Evolutionary conservation across 1,140 invertebrate genomes (phyloP).

Genomic region (Latrodectus geometricus): DNA sequence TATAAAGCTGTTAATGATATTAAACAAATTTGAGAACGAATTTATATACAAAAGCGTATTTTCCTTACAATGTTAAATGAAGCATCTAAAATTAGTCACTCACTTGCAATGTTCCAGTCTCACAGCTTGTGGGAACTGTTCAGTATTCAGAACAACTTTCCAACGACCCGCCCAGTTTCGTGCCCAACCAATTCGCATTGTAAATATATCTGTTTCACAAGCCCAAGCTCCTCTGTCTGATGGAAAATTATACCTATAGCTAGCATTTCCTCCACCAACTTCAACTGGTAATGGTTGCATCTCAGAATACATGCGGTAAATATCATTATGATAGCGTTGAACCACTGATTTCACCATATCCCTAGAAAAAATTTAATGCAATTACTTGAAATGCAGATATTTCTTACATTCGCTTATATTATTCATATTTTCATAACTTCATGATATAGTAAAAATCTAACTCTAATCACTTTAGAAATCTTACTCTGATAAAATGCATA

Average conservation of each 20-base stretch:
- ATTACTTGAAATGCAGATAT: too few relatives aligned
- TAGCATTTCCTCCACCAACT: conserved; percentile 8
- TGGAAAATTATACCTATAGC: conserved; percentile 52
- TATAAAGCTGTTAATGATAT: too few relatives aligned
- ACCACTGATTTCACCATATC: conserved; percentile 42
- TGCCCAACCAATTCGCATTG: conserved; percentile 66
- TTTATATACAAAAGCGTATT: too few relatives aligned
- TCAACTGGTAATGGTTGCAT: conserved; percentile 34
- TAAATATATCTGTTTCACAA: conserved; percentile 53
- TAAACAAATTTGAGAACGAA: too few relatives aligned
- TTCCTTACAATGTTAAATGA: not conserved
- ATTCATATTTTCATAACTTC: too few relatives aligned
- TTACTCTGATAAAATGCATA: too few relatives aligned
- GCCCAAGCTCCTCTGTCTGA: conserved; percentile 46
- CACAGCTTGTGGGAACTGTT: conserved; percentile 65
- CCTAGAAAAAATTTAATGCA: conserved; percentile 3
- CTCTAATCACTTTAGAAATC: too few relatives aligned
- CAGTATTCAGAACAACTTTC: conserved; percentile 65
- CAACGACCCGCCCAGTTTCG: conserved; percentile 65
- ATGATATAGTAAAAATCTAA: too few relatives aligned
- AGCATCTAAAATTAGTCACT: conserved; percentile 30
- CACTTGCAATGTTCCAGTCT: conserved; percentile 70
- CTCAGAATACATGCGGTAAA: conserved; percentile 55
- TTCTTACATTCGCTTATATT: too few relatives aligned
- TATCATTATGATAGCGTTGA: conserved; percentile 32